These are phyloP conservation scores for Sphenopsis melanotis DNA, from an alignment of 2,797 vertebrate genomes.

Conservation along the genomic window DNA sequence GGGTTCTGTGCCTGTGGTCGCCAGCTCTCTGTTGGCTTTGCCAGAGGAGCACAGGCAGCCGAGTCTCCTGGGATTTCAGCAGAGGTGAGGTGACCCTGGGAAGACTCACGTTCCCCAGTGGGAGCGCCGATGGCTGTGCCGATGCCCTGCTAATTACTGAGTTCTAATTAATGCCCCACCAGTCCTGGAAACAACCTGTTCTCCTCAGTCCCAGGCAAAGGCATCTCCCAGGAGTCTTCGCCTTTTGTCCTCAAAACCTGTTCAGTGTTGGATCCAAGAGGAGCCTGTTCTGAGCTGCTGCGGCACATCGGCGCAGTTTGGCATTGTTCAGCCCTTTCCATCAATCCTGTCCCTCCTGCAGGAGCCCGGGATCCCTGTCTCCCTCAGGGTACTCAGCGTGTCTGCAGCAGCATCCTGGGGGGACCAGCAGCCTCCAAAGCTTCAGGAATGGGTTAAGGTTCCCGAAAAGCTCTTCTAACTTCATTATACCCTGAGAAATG, in stretches of 20 bases:
- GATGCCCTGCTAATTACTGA: not conserved
- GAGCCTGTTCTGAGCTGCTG: not conserved
- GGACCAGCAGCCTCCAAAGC: not conserved
- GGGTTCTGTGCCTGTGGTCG: not conserved
- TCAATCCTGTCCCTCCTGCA: not conserved
- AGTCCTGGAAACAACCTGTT: constrained; percentile 2
- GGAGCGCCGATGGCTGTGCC: not conserved
- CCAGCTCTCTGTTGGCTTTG: fast-evolving
- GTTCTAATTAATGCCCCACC: not conserved
- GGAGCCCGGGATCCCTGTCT: not conserved
- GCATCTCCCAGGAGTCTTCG: not conserved
- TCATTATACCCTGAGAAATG: not conserved
- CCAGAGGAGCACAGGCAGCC: not conserved
- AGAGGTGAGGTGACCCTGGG: not conserved
- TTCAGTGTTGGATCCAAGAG: not conserved
- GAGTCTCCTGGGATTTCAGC: not conserved
- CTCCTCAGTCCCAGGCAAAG: constrained; percentile 20
- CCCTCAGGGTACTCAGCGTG: fast-evolving
- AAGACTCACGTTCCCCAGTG: not conserved
- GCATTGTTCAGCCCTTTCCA: not conserved
- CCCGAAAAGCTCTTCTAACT: not conserved
- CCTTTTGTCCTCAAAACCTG: constrained; percentile 28
- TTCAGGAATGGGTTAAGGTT: not conserved
- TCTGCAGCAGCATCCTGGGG: fast-evolving
- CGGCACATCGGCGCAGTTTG: not conserved